Evolutionary conservation across 2,888 invertebrate species (phyloP).

Genomic region (Machimus rusticus): DNA sequence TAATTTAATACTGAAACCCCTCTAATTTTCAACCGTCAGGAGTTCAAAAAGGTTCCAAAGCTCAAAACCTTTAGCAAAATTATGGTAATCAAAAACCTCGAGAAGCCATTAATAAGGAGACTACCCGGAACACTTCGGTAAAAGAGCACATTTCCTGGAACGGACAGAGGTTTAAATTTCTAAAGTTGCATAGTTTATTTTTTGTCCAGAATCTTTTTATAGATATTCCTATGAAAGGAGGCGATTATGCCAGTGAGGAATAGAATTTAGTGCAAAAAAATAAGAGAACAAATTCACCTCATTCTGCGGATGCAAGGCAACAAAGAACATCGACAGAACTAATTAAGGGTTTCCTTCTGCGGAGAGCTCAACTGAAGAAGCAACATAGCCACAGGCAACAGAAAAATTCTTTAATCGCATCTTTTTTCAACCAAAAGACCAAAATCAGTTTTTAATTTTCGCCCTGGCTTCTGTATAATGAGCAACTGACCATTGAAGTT

Average conservation of each 20-base stretch:
- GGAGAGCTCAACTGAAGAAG: neutral
- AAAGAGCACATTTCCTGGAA: neutral
- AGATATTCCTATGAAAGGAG: neutral
- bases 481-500: neutral
- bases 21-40: neutral
- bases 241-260: neutral
- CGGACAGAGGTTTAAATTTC: neutral
- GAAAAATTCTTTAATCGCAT: neutral
- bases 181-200: neutral
- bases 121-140: neutral
- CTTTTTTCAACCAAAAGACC: neutral
- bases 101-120: neutral
- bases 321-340: neutral
- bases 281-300: neutral
- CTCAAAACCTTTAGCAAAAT: neutral
- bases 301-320: neutral
- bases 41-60: neutral
- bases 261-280: neutral
- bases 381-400: neutral
- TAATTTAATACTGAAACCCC: neutral
- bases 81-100: neutral
- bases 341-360: neutral
- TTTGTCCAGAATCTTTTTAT: neutral
- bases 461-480: slow-evolving; percentile 42
- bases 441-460: slow-evolving; percentile 40